A percentile compares a stretch with the other conserved stretches of the same genome.
Conservation (phyloP, 1,140 invertebrate species). For the Holcopasites calliopsidis region DNA sequence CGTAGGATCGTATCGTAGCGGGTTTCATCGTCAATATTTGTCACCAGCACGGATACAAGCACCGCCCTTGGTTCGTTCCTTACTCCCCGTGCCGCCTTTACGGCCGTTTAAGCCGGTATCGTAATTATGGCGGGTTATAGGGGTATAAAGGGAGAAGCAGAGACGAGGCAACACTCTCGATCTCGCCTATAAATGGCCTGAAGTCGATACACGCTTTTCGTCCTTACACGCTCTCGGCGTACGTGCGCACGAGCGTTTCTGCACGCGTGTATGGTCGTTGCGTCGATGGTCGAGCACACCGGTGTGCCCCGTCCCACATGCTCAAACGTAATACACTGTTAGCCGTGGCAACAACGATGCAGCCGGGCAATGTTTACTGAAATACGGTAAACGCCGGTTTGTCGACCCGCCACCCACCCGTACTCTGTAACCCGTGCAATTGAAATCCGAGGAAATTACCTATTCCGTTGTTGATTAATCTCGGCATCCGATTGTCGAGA, state of each 20-base stretch:
- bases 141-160: slow-evolving; percentile 54
- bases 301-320: not conserved
- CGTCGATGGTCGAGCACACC: slow-evolving; percentile 7
- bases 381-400: slow-evolving; percentile 18
- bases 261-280: not conserved
- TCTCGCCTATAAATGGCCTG: slow-evolving; percentile 48
- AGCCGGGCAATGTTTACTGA: slow-evolving; percentile 23
- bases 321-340: slow-evolving; percentile 20
- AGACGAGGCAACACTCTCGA: slow-evolving; percentile 29
- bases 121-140: slow-evolving; percentile 65
- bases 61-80: slow-evolving; percentile 48
- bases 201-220: slow-evolving; percentile 33
- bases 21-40: slow-evolving; percentile 60
- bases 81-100: slow-evolving; percentile 42
- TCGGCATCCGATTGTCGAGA: not conserved
- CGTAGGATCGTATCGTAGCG: slow-evolving; percentile 33
- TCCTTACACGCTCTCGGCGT: slow-evolving; percentile 19
- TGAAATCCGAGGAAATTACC: slow-evolving; percentile 28
- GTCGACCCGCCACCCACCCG: not conserved
- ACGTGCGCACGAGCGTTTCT: slow-evolving; percentile 4
- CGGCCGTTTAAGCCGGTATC: slow-evolving; percentile 44
- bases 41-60: slow-evolving; percentile 33
- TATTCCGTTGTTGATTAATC: slow-evolving; percentile 28
- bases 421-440: slow-evolving; percentile 13
- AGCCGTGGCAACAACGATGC: slow-evolving; percentile 18